Conservation (phyloP, 2,797 vertebrate genomes). For the Cygnus olor region DNA sequence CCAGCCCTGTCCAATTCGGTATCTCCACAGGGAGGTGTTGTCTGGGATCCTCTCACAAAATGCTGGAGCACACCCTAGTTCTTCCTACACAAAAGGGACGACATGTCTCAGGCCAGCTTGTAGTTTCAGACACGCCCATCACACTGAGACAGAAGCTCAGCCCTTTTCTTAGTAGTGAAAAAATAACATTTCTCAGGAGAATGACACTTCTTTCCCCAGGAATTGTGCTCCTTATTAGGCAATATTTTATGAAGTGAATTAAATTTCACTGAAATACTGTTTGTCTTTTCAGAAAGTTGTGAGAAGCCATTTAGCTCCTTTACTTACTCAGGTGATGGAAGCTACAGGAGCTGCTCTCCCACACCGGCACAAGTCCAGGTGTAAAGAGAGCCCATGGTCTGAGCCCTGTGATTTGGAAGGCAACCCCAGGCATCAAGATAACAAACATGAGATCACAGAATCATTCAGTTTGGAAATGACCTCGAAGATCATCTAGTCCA, state of each 20-base stretch:
- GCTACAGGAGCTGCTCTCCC: neutral
- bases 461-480: too few relatives aligned
- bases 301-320: neutral
- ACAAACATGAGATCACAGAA: neutral
- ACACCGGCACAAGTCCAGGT: neutral
- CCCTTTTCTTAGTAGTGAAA: neutral
- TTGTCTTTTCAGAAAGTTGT: slow-evolving; percentile 3
- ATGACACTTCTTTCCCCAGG: neutral
- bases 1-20: neutral
- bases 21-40: neutral
- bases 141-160: neutral
- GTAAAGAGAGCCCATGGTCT: neutral
- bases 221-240: neutral
- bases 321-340: neutral
- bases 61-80: neutral
- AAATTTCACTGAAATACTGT: neutral
- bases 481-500: too few relatives aligned
- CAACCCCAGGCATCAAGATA: neutral
- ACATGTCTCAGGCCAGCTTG: neutral
- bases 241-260: neutral
- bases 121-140: neutral
- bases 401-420: neutral
- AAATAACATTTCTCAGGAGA: neutral
- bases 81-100: neutral
- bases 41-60: neutral